Base-by-base conservation (phyloP, 92 coral and sea anemone species). In the Parazoanthus darwini region DNA sequence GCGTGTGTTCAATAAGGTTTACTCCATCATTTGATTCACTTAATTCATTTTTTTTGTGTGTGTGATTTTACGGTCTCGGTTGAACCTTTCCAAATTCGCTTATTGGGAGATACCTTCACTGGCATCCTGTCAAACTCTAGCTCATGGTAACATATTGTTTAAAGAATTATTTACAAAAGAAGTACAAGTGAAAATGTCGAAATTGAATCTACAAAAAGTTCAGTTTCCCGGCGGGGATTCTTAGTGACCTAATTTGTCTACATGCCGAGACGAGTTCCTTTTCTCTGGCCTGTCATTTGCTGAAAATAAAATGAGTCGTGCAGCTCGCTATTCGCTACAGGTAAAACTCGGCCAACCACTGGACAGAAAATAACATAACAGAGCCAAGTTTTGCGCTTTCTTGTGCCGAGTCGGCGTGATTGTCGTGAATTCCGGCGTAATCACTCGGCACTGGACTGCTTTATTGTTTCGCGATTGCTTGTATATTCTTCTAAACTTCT, bases 111-210 rank as follows among this genome's bases (percentile, higher is more conserved):
- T 79, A 79, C 67, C 66, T 16, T 43, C 58, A 4, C 58, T 79
- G 82, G 82, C 26, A 79, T 79, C 63, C 63, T 79, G 82, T 79
- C 82, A 51, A 79, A 79, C 82, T 50, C 23, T 79, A 79, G 50
- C 39, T 79, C 39, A 51, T 6, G n/a, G 33, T 29, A 38, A 11
- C 10, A 16, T 50, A n/a, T 79, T 13, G 20, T 26, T 44, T 79
- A 26, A 9, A 9, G 66, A 50, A 67, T 10, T 76, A 37, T 79
- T 37, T 76, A 22, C 46, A 76, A 42, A 76, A 76, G 18, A n/a
- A 25, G 3, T 25, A 29, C 33, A 54, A 48, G 66, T 26, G 36
- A 50, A 79, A 79, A 8, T 8, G 23, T 48, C 18, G 37, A 78
- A 79, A 46, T 35, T 48, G 46, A 20, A 38, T 42, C 14, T 78